Percentiles rank a stretch among this genome's conserved stretches.
Conservation (phyloP, 2,113 vertebrate genomes). For the Nannobrachium achirus region DNA sequence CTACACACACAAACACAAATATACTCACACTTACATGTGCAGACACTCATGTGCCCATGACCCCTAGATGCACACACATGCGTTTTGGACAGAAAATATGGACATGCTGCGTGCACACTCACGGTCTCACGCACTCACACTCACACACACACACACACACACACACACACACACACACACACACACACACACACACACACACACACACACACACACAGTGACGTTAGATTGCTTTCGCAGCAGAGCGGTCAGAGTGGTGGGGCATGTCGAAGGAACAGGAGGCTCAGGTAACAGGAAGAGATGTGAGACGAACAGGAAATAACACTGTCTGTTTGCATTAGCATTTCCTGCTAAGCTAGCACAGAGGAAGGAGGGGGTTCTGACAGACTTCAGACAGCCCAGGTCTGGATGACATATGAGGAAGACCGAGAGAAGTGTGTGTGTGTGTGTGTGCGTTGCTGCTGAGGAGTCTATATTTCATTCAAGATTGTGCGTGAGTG, state of each 20-base stretch:
- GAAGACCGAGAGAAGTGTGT: slow-evolving; percentile 5
- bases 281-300: slow-evolving; percentile 71
- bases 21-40: background rate
- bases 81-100: background rate
- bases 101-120: no score
- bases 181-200: background rate
- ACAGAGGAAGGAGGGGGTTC: slow-evolving; percentile 12
- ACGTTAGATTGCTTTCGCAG: slow-evolving; percentile 50
- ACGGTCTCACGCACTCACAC: background rate
- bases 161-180: slow-evolving; percentile 2
- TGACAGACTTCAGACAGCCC: slow-evolving; percentile 20
- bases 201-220: slow-evolving; percentile 5
- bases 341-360: slow-evolving; percentile 39
- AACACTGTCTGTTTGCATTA: slow-evolving; percentile 73
- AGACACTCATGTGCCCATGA: background rate
- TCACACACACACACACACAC: slow-evolving; percentile 8
- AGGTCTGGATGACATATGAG: slow-evolving; percentile 15
- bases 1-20: slow-evolving; percentile 15
- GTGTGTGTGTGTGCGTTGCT: slow-evolving; percentile 3
- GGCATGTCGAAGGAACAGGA: slow-evolving; percentile 41
- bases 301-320: slow-evolving; percentile 68
- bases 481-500: slow-evolving; percentile 13
- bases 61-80: background rate
- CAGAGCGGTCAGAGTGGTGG: slow-evolving; percentile 46
- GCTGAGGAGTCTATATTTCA: no score